These are phyloP conservation scores for Poecilia wingei DNA, from an alignment of 2,797 vertebrate species.

Conservation along the genomic window DNA sequence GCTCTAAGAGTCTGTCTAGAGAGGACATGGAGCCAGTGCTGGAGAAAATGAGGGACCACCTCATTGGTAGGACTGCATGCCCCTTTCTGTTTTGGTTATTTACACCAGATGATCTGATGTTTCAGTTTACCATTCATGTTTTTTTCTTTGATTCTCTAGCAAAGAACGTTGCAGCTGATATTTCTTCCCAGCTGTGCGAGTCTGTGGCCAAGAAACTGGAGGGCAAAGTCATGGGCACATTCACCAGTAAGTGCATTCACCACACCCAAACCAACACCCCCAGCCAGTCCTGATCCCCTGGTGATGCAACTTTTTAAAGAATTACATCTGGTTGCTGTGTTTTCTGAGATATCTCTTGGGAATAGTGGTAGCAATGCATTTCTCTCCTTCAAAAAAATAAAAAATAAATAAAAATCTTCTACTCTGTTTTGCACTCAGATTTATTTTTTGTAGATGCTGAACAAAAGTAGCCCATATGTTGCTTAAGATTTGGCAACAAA, in stretches of 20 bases:
- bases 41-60: slow-evolving; percentile 98
- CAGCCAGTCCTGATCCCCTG: not conserved
- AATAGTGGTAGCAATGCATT: not conserved
- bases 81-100: not conserved
- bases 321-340: not conserved
- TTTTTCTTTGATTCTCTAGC: slow-evolving; percentile 73
- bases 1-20: slow-evolving; percentile 91
- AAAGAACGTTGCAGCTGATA: slow-evolving; percentile 98
- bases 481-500: not conserved
- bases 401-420: not conserved
- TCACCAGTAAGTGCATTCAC: slow-evolving; percentile 90
- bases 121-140: not conserved
- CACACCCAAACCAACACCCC: too few species aligned
- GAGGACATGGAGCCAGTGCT: slow-evolving; percentile 94
- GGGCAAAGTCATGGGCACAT: slow-evolving; percentile 99
- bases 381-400: not conserved
- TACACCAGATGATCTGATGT: not conserved
- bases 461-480: not conserved
- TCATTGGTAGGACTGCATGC: slow-evolving; percentile 83
- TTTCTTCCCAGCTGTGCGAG: slow-evolving; percentile 92
- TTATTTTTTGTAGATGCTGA: not conserved
- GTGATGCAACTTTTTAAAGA: not conserved
- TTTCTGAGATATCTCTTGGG: not conserved
- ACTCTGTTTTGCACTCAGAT: not conserved
- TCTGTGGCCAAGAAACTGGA: slow-evolving; percentile 97